Conservation (phyloP, 2,113 vertebrate species). For the Tragelaphus scriptus region DNA sequence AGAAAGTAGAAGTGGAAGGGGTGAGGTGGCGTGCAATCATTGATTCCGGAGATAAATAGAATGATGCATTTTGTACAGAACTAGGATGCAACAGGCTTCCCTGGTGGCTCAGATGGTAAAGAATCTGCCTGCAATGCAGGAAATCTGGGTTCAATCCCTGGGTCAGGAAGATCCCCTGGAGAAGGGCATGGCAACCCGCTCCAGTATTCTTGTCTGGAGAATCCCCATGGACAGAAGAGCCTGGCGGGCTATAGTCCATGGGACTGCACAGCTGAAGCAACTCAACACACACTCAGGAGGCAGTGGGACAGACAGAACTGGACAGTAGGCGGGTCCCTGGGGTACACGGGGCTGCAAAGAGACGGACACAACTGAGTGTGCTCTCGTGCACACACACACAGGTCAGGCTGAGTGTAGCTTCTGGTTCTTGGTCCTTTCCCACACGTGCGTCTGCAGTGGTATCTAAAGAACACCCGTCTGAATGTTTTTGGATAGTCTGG, state of each 20-base stretch:
- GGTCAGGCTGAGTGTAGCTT: not conserved
- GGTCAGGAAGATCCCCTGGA: not conserved
- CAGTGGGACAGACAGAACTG: not conserved
- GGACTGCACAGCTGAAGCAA: not conserved
- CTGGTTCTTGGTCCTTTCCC: not conserved
- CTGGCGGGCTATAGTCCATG: not conserved
- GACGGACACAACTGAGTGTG: not conserved
- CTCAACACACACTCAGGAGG: not conserved
- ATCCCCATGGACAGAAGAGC: not conserved
- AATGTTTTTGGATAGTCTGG: not conserved
- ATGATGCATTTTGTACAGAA: not conserved
- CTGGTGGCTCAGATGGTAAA: not conserved
- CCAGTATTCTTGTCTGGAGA: not conserved
- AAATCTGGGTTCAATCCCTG: not conserved
- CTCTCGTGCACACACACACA: not conserved
- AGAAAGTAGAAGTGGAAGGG: not conserved
- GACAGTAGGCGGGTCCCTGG: too few species aligned
- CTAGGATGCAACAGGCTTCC: not conserved
- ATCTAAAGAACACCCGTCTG: accelerated
- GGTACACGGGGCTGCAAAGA: not conserved
- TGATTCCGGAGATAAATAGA: not conserved
- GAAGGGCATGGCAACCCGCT: not conserved
- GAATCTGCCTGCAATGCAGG: not conserved
- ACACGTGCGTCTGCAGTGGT: accelerated
- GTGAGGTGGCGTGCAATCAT: accelerated